These are phyloP conservation scores for Ormia ochracea DNA, from an alignment of 2,888 invertebrate species.

Conservation along the genomic window DNA sequence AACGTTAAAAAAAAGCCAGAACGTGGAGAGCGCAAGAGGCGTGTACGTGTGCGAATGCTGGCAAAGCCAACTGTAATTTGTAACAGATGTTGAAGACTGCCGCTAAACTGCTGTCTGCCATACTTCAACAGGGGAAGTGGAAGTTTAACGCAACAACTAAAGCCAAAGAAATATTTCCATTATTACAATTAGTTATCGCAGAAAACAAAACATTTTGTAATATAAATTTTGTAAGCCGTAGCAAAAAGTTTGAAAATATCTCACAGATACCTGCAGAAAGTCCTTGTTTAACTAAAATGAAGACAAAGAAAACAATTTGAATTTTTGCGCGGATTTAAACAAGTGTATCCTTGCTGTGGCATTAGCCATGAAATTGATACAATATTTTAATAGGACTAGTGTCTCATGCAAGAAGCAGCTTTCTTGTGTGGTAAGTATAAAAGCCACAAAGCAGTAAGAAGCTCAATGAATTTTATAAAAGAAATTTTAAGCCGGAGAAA, in stretches of 20 bases:
- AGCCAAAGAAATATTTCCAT: slow-evolving; percentile 6
- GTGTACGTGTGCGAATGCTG: slow-evolving; percentile 39
- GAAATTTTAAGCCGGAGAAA: slow-evolving; percentile 2
- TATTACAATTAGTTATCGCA: not conserved
- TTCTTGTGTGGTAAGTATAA: not conserved
- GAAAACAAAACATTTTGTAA: not conserved
- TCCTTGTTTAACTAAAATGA: not conserved
- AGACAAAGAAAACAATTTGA: not conserved
- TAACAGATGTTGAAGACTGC: slow-evolving; percentile 50
- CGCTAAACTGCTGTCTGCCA: slow-evolving; percentile 1
- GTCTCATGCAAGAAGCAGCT: not conserved
- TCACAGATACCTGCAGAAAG: not conserved
- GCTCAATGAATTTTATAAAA: too few relatives aligned
- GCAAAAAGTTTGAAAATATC: not conserved
- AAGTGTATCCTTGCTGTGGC: slow-evolving; percentile 11
- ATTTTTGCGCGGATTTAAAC: not conserved
- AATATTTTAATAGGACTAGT: slow-evolving; percentile 38
- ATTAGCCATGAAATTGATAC: slow-evolving; percentile 50
- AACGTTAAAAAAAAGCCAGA: not conserved
- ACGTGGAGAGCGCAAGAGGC: slow-evolving; percentile 4
- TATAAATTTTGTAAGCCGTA: not conserved
- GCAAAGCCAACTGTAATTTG: slow-evolving; percentile 55
- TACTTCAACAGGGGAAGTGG: slow-evolving; percentile 1
- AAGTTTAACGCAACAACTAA: slow-evolving; percentile 4
- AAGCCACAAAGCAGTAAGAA: slow-evolving; percentile 25